These are phyloP conservation scores for Amphipoea lucens DNA, from an alignment of 2,888 invertebrate species.

Conservation along the genomic window DNA sequence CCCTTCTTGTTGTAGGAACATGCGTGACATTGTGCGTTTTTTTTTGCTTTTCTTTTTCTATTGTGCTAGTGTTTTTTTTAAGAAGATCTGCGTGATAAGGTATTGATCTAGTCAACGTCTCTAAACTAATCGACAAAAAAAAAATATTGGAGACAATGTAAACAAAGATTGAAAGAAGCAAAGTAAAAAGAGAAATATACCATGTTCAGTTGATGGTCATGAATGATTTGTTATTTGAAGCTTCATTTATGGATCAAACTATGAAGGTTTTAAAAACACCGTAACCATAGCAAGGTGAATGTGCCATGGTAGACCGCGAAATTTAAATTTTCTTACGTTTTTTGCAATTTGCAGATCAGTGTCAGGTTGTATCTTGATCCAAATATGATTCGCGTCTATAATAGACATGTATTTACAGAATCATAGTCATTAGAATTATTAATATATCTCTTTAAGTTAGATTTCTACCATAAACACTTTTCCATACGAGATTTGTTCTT, in stretches of 20 bases:
- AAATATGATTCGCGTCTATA: too few relatives aligned
- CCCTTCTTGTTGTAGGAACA: background rate
- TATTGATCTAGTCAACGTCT: conserved; percentile 30
- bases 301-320: too few relatives aligned
- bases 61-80: background rate
- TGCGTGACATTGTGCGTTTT: background rate
- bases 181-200: background rate
- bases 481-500: too few relatives aligned
- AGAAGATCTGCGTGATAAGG: background rate
- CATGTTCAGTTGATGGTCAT: background rate
- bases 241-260: background rate
- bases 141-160: background rate
- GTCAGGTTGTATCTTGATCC: too few relatives aligned
- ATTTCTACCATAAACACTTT: too few relatives aligned
- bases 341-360: too few relatives aligned
- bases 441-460: too few relatives aligned
- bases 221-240: background rate
- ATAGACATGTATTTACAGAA: too few relatives aligned
- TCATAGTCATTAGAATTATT: too few relatives aligned
- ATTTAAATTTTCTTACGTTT: too few relatives aligned
- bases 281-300: too few relatives aligned
- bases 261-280: background rate
- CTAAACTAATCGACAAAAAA: background rate
- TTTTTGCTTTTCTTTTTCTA: background rate
- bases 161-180: background rate